Evolutionary conservation across 2,113 vertebrate species (phyloP).

Genomic region (Pyxicephalus adspersus): DNA sequence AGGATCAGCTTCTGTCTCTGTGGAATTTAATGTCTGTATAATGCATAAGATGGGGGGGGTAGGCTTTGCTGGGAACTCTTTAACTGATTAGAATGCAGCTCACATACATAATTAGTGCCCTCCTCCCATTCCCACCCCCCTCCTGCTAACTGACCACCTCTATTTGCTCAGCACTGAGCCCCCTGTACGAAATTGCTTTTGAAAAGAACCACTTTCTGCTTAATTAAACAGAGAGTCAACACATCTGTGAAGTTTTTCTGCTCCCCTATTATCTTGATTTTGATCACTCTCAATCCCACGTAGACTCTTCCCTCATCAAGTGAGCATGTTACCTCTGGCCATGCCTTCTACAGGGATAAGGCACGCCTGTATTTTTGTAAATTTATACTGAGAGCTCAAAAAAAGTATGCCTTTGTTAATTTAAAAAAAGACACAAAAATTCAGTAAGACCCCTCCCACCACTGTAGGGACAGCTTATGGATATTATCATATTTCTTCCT

Average conservation of each 20-base stretch:
- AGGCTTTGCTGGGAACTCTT: constrained; percentile 70
- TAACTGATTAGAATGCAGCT: constrained; percentile 82
- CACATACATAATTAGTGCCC: constrained; percentile 82
- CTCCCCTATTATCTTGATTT: constrained; percentile 93
- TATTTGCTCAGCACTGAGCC: constrained; percentile 81
- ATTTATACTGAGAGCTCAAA: too few relatives aligned
- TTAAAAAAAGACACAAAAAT: too few relatives aligned
- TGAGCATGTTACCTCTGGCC: too few relatives aligned
- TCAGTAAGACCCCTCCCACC: too few relatives aligned
- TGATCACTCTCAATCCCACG: constrained; percentile 82
- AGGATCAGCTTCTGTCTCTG: constrained; percentile 35
- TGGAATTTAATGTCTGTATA: constrained; percentile 64
- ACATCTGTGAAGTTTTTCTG: constrained; percentile 98
- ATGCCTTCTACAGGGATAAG: too few relatives aligned
- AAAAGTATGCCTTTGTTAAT: too few relatives aligned
- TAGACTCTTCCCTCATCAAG: too few relatives aligned
- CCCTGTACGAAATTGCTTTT: constrained; percentile 88
- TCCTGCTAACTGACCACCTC: constrained; percentile 67
- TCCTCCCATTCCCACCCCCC: constrained; percentile 57
- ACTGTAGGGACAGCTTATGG: too few relatives aligned
- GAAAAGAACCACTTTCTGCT: constrained; percentile 86
- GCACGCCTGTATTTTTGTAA: too few relatives aligned
- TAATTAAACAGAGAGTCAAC: constrained; percentile 88
- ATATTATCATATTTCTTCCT: too few relatives aligned
- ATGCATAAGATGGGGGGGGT: constrained; percentile 61